Base-by-base conservation (phyloP, 2,113 vertebrate genomes). In the Phoenicopterus ruber region DNA sequence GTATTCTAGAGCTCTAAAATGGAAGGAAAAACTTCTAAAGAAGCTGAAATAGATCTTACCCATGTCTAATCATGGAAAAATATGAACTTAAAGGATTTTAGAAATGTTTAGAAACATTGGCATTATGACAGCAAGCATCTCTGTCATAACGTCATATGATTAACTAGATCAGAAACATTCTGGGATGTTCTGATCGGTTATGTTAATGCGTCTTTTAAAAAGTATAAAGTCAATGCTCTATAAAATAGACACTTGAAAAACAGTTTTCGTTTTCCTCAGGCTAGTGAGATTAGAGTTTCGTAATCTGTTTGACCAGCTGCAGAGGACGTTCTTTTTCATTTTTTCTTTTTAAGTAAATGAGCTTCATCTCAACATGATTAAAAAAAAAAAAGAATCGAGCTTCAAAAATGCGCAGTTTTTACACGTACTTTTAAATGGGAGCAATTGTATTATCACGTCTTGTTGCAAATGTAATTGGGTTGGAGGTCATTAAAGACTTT, bases 251-350 rank as follows among this genome's bases (percentile, higher is more conserved):
- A 87, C 93, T 96, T 96, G 94, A 96, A 91, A 92, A 92, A 74
- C 86, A 93, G 93, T 97, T 95, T 94, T 94, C 26, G 59, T 93
- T 97, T 96, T 95, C 96, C 94, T 93, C 74, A 82, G 95, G 95
- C 90, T 96, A 92, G 82, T 88, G 91, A 95, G 95, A 96, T 97
- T 96, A 97, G 92, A 77, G 93, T 96, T 86, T 97, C 21, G 3
- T 97, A 96, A 96, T 97, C 96, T 96, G 94, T 96, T 97, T 97
- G 97, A 93, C 96, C 96, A 97, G 96, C 97, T 96, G 96, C 96
- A 94, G 96, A 96, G 96, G 90, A 95, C n/a, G 21, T 91, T 94
- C 97, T 89, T 82, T 96, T 87, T 96, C 84, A 72, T 93, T 91
- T 94, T 83, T 88, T 46, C 93, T 96, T 92, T 94, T 97, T 86